Evolutionary conservation across 2,888 invertebrate species (phyloP), one percentile per base, ranked within the genome.

Genomic region (Geotrupes spiniger): DNA sequence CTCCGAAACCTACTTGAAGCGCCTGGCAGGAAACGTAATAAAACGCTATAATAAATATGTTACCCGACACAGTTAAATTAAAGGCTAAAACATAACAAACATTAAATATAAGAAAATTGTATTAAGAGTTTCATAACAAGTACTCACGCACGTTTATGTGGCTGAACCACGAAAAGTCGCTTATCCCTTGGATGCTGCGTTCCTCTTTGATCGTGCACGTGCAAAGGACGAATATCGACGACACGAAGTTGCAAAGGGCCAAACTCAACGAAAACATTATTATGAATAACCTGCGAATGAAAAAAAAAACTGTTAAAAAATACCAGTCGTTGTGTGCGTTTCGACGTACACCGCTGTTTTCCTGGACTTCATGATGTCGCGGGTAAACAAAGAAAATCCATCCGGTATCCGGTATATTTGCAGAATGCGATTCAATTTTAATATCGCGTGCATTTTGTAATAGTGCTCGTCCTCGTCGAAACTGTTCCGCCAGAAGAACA

Each of bases 381-480:
- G 48, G 14, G 48, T 50, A 33, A 55, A 58, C 38, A 53, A 53
- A 6, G 48, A 44, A 42, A 62, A 60, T 9, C 49, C 58, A 26
- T 57, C 56, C 10, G 54, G 51, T 14, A 62, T 46, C 9, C 61
- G 53, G 49, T 63, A 61, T 2, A 57, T 33, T 28, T 58, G 61
- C 12, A 63, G 12, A 10, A 62, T 43, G 46, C 54, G 54, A 21
- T 56, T 56, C 26, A 54, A 28, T 31, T 50, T 39, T 14, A 50
- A 27, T 15, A 53, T 26, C 4, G 39, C 47, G 26, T 39, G 37
- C 31, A 46, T 29, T 26, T 26, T 16, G 21, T 40, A 36, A 12
- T 48, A 48, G 9, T 40, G 36, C 15, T 36, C 15, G 15, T 28
- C 26, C 8, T 38, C 37, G 4, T 41, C 46, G 15, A 37, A 38